Conservation (phyloP, 1,140 invertebrate species). For the Drosophila pseudoobscura region DNA sequence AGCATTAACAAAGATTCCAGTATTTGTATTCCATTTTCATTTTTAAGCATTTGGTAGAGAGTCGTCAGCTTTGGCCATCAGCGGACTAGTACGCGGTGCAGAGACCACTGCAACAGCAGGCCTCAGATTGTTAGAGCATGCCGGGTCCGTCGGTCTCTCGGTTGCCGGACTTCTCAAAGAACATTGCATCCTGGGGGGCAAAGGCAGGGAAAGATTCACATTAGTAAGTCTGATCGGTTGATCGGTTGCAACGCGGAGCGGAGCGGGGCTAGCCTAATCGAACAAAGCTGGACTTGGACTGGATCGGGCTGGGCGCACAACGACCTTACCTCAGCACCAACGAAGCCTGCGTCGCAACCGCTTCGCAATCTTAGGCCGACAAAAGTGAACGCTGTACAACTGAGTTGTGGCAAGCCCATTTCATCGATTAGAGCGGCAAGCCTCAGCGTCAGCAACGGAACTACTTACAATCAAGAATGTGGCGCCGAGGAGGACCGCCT, state of each 20-base stretch:
- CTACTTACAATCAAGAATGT: conserved; percentile 89
- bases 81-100: conserved; percentile 70
- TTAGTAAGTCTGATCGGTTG: not conserved
- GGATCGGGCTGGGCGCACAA: conserved; percentile 2
- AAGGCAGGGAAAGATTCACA: not conserved
- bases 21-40: conserved; percentile 27
- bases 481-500: conserved; percentile 91
- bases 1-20: conserved; percentile 11
- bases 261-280: conserved; percentile 29
- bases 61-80: conserved; percentile 50
- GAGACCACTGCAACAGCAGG: conserved; percentile 15
- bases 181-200: conserved; percentile 89
- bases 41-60: conserved; percentile 21
- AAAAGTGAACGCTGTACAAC: conserved; percentile 49
- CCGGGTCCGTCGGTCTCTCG: conserved; percentile 72
- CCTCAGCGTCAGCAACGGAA: not conserved
- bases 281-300: conserved; percentile 25
- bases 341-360: conserved; percentile 44
- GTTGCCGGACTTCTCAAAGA: conserved; percentile 86
- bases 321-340: conserved; percentile 47
- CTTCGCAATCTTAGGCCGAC: conserved; percentile 44
- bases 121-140: conserved; percentile 59
- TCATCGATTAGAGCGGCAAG: conserved; percentile 3
- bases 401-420: conserved; percentile 19
- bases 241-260: not conserved